Percentiles rank a stretch among this genome's conserved stretches.
Evolutionary conservation across 2,797 vertebrate genomes (phyloP).

Genomic region (Acanthiza pusilla): DNA sequence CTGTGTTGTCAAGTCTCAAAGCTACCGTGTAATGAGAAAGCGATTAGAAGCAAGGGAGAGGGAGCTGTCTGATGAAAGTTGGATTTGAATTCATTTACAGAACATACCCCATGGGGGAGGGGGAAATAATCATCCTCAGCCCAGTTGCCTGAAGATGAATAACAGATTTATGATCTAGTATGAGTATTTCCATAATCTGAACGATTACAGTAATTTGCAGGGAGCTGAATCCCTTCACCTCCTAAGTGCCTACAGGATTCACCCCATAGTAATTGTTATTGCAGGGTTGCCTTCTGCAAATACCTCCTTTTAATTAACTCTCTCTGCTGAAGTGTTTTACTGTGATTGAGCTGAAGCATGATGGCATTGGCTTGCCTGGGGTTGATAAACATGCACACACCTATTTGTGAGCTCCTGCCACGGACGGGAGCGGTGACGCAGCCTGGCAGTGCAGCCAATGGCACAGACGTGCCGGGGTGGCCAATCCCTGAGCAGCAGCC

Average conservation of each 20-base stretch:
- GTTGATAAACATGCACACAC: constrained; percentile 11
- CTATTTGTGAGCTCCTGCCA: background rate
- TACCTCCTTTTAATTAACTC: background rate
- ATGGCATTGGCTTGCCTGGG: background rate
- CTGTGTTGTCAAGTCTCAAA: constrained; percentile 41
- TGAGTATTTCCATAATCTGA: constrained; percentile 49
- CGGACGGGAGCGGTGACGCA: background rate
- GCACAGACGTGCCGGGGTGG: background rate
- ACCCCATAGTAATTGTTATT: background rate
- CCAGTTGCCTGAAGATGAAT: constrained; percentile 37
- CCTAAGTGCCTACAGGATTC: background rate
- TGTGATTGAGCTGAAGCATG: background rate
- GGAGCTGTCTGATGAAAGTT: constrained; percentile 31
- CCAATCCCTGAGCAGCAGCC: constrained; percentile 23
- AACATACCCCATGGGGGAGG: background rate
- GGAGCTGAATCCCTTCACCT: background rate
- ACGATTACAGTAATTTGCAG: constrained; percentile 22
- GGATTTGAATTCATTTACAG: constrained; percentile 53
- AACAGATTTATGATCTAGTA: constrained; percentile 36
- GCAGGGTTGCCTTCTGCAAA: background rate
- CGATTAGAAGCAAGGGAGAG: constrained; percentile 28
- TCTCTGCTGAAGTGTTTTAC: background rate
- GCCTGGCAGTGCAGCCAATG: background rate
- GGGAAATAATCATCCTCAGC: background rate
- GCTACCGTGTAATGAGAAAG: constrained; percentile 11